Evolutionary conservation across 1,140 invertebrate genomes (phyloP).

Genomic region (Bombus polaris): DNA sequence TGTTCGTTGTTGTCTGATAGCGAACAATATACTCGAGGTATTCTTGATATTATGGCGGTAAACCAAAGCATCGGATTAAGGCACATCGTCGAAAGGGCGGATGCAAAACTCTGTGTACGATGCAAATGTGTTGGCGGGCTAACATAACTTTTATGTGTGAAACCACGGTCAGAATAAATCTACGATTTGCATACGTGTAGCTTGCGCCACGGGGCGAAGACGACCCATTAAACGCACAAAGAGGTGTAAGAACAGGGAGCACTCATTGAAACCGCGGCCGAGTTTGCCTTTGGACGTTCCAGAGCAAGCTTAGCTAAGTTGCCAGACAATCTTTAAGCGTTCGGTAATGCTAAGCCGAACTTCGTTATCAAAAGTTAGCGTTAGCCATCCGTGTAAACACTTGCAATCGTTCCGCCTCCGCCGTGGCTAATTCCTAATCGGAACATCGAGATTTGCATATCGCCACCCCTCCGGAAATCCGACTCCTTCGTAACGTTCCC

Average conservation of each 20-base stretch:
- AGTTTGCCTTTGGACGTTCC: background rate
- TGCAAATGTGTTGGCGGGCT: background rate
- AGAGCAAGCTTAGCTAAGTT: background rate
- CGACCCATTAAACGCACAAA: background rate
- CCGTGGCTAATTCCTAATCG: slow-evolving; percentile 38
- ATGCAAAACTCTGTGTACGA: background rate
- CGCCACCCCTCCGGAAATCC: background rate
- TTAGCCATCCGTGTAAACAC: slow-evolving; percentile 44
- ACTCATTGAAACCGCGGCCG: background rate
- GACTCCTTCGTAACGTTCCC: background rate
- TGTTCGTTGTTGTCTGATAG: too few relatives aligned
- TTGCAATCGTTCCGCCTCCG: slow-evolving; percentile 33
- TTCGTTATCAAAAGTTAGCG: slow-evolving; percentile 48
- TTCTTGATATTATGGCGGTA: background rate
- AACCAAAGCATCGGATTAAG: background rate
- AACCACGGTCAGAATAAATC: background rate
- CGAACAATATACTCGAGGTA: too few relatives aligned
- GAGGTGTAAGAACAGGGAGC: background rate
- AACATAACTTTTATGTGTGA: slow-evolving; percentile 9
- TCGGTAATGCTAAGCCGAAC: background rate
- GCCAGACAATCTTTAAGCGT: background rate
- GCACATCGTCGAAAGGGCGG: background rate
- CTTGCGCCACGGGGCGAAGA: background rate
- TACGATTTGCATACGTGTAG: background rate
- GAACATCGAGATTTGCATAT: slow-evolving; percentile 54